Evolutionary conservation across 2,888 invertebrate genomes (phyloP).

Genomic region (Sisyra nigra): DNA sequence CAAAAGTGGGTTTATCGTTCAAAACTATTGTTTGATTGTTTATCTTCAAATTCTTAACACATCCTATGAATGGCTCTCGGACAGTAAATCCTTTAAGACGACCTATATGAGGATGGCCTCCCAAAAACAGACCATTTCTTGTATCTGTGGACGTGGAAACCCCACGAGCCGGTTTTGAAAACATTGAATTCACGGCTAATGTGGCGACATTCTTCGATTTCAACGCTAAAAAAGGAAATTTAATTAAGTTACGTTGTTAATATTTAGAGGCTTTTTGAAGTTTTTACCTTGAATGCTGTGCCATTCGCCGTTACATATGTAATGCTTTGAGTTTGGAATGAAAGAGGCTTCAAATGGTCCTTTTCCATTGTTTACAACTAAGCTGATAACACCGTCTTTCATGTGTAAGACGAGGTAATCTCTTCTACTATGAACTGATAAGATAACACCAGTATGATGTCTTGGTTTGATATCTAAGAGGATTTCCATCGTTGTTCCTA

Average conservation of each 20-base stretch:
- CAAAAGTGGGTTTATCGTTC: no score
- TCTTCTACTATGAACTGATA: conserved; percentile 67
- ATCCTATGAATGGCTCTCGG: no score
- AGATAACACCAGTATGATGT: conserved; percentile 64
- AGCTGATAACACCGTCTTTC: conserved; percentile 67
- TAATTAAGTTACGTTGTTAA: neutral
- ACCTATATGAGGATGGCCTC: conserved; percentile 56
- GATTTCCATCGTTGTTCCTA: conserved; percentile 64
- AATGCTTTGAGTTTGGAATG: conserved; percentile 43
- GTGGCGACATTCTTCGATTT: conserved; percentile 86
- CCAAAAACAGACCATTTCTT: conserved; percentile 74
- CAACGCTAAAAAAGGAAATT: conserved; percentile 35
- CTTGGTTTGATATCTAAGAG: conserved; percentile 78
- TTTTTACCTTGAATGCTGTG: conserved; percentile 60
- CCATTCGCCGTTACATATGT: conserved; percentile 91
- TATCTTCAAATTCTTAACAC: no score
- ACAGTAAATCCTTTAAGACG: conserved; percentile 40
- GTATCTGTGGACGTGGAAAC: conserved; percentile 58
- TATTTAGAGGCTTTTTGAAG: neutral
- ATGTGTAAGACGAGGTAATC: conserved; percentile 81
- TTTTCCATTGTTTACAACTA: conserved; percentile 69
- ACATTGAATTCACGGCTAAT: conserved; percentile 69
- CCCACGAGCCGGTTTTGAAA: conserved; percentile 52
- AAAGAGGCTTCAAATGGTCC: conserved; percentile 64
- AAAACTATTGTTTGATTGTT: no score